Evolutionary conservation across 2,113 vertebrate species (phyloP), one percentile per base, ranked within the genome.

Genomic region (Podilymbus podiceps): DNA sequence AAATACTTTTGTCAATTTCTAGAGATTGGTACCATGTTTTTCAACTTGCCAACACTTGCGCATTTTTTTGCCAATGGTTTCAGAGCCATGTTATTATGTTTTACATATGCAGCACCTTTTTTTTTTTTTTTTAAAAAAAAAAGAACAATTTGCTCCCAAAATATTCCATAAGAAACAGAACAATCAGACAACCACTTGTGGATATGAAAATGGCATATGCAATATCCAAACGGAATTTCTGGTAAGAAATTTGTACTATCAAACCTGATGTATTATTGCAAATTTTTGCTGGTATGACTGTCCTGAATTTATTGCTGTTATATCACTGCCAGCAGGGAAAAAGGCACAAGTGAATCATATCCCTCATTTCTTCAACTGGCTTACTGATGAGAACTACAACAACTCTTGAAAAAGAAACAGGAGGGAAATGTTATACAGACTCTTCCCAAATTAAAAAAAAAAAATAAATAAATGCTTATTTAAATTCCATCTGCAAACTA

Each of bases 261-360:
- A 79, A 90, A 88, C 25, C 22, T 59, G 20, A 63, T 46, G 18
- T 44, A 33, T 63, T 86, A 53, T 19, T 89, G 28, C n/a, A 89
- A 47, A 59, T 55, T 88, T 93, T 77, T 89, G 83, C 53, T 66
- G 15, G 17, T 63, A 69, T 66, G 73, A 92, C n/a, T 80, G 67
- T 79, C 85, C 60, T 80, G 59, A 84, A 92, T 52, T 90, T 42
- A 90, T 4, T 82, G 55, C 50, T 92, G 30, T 82, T 94, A 6
- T 23, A 86, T 42, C 62, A 40, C 25, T 66, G 46, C n/a, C 67
- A 92, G 42, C 19, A 94, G 22, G 23, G 21, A 80, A 62, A 71
- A 86, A 5, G 66, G 46, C 44, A 82, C 9, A 79, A 90, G 47
- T 92, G 91, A 93, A 94, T 95, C 83, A 92, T 66, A 95, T 77